Base-by-base conservation (phyloP, 2,113 vertebrate species). In the Gobiocypris rarus region DNA sequence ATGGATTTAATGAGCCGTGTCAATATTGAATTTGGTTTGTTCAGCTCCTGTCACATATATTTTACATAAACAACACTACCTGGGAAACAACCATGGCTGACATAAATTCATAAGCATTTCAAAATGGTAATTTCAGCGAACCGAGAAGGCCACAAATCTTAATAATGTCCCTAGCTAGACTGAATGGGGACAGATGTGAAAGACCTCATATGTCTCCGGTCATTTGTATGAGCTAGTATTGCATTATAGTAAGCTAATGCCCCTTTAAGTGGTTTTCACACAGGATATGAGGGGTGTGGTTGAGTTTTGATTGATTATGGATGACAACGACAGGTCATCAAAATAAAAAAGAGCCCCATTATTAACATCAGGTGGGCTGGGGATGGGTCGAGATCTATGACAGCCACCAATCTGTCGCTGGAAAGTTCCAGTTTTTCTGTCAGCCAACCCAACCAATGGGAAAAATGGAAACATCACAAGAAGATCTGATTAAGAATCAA, bases 231-330 rank as follows among this genome's bases (percentile, higher is more conserved):
- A 43, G 87, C 87, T 84, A 87, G 92, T 91, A 93, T 94, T 93
- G 90, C 89, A 93, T 94, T 94, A 94, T 56, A 1, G 24, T 65
- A 4, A 86, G 81, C 89, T 90, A 92, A 91, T 93, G 91, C 89
- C 84, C 89, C 71, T 43, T 86, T 88, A 91, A 91, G 90, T 91
- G 15, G 84, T 90, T 82, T 86, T 91, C 83, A 86, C 85, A 41
- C 90, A 89, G 90, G 91, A 90, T 90, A 88, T 71, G 48, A 86
- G 85, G 89, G 89, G 89, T 89, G 83, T 85, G 75, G 89, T 89
- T 89, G 89, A 89, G 91, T 88, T 85, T 86, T 86, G 86, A 83
- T 73, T 81, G 82, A 87, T 90, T 84, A 90, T 89, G 87, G 87
- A 87, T 74, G 31, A 48, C 56, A 74, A 13, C 9, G 24, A 76